Base-by-base conservation (phyloP, 2,888 invertebrate genomes). In the Hydrotaea cyrtoneurina region DNA sequence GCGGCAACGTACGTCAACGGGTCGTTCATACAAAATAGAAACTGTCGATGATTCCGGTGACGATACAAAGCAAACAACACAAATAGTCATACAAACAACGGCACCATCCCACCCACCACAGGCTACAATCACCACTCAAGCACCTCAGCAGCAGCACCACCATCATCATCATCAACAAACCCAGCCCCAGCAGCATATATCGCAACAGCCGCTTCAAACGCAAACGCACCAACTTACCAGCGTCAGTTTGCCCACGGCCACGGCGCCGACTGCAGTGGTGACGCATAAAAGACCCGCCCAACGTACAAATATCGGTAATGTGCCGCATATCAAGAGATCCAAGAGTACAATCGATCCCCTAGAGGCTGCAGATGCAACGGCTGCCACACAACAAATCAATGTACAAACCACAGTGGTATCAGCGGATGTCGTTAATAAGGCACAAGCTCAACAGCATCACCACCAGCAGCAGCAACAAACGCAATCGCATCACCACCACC, bases 21-120 rank as follows among this genome's bases (percentile, higher is more conserved):
- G 88, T 76, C 88, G 89, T 66, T 88, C 89, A 66, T 94, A 94
- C 93, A 94, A 93, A 93, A 94, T 94, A 93, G 94, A 95, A 93
- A 94, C 94, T 91, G 89, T 91, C 31, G 94, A 95, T 92, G 94
- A 94, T 93, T 93, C 94, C 91, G 93, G 94, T 93, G 93, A 94
- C 93, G 93, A 94, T 92, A 93, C 88, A 8, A 89, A 91, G 83
- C 91, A 94, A 93, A 88, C 91, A 69, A 91, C 92, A 78, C 92
- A 92, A 89, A 91, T 92, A 82, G 91, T 94, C 93, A 91, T 92
- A 92, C 94, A 94, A 93, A 90, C 91, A 66, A 86, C 92, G 55
- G 86, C 89, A 73, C 86, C 91, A 86, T 87, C 88, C 83, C 88
- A 87, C 75, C 90, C 91, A 85, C 88, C 91, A 88, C 87, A 87